Conservation (phyloP, 2,113 vertebrate species). For the Nerophis ophidion region DNA sequence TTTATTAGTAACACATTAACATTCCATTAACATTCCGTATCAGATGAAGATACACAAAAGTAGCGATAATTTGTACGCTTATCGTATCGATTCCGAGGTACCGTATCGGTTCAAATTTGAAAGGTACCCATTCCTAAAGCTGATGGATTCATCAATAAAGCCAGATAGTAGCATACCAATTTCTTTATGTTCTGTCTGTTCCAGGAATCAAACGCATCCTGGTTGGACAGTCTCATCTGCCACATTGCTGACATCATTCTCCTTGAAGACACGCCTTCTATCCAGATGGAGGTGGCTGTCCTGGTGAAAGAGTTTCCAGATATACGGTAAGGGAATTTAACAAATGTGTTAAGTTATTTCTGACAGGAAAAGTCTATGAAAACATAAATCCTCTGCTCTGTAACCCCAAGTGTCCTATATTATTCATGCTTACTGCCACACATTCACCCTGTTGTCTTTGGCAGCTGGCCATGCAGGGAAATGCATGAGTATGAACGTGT, state of each 20-base stretch:
- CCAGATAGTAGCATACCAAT: too few species aligned
- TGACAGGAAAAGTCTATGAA: constrained; percentile 37
- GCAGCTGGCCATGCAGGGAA: constrained; percentile 21
- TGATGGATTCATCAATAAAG: too few species aligned
- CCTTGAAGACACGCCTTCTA: constrained; percentile 83
- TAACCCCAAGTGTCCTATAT: constrained; percentile 31
- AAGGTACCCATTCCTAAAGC: too few species aligned
- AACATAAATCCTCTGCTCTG: constrained; percentile 23
- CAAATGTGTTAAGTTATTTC: constrained; percentile 11
- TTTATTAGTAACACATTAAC: too few species aligned
- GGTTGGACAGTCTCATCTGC: constrained; percentile 80
- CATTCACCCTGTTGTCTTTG: constrained; percentile 47
- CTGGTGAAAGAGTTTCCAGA: constrained; percentile 86
- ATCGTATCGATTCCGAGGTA: too few species aligned
- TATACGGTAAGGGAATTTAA: constrained; percentile 72
- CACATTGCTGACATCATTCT: constrained; percentile 82
- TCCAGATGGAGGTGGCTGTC: constrained; percentile 88
- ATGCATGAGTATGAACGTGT: constrained; percentile 23
- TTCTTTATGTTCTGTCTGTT: neutral
- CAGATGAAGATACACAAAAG: too few species aligned
- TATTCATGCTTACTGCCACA: constrained; percentile 45
- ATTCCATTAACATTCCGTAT: too few species aligned
- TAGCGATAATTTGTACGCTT: too few species aligned
- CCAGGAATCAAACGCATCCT: constrained; percentile 79
- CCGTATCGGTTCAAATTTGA: too few species aligned